phyloP scores from a whole-genome alignment of 2,797 vertebrate species.

The Rhincodon typus region DNA sequence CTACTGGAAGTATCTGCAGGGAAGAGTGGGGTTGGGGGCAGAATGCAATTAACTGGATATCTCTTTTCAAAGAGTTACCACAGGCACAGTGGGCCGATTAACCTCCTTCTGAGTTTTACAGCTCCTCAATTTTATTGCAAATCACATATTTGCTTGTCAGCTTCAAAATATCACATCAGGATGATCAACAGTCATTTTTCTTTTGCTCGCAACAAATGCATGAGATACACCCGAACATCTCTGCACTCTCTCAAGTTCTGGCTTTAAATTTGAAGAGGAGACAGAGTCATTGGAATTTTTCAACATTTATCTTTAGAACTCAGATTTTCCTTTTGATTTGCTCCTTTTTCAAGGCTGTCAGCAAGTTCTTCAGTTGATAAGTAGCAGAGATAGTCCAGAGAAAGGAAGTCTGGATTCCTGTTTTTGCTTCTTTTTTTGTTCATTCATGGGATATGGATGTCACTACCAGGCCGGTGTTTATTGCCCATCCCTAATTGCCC shows the following conservation, averaged over 20 bases:
- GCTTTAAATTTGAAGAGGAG: not conserved
- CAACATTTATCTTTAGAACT: not conserved
- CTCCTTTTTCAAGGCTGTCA: not conserved
- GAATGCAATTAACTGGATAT: not conserved
- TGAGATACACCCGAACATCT: too few relatives aligned
- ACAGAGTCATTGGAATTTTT: not conserved
- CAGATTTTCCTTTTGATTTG: not conserved
- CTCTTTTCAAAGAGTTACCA: not conserved
- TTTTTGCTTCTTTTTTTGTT: not conserved
- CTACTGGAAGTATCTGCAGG: not conserved
- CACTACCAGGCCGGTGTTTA: too few relatives aligned
- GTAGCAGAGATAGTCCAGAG: not conserved
- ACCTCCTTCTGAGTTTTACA: not conserved
- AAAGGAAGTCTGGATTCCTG: not conserved
- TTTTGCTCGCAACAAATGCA: too few relatives aligned
- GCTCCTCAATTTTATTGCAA: not conserved
- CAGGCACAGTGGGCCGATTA: not conserved
- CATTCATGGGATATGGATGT: too few relatives aligned
- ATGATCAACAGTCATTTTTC: too few relatives aligned
- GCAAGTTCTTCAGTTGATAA: not conserved
- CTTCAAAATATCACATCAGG: too few relatives aligned
- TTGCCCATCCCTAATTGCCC: too few relatives aligned
- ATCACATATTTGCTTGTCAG: not conserved
- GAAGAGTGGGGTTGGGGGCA: not conserved
- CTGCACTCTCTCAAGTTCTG: too few relatives aligned